Base-by-base conservation (phyloP, 2,888 invertebrate genomes). In the Portevinia maculata region DNA sequence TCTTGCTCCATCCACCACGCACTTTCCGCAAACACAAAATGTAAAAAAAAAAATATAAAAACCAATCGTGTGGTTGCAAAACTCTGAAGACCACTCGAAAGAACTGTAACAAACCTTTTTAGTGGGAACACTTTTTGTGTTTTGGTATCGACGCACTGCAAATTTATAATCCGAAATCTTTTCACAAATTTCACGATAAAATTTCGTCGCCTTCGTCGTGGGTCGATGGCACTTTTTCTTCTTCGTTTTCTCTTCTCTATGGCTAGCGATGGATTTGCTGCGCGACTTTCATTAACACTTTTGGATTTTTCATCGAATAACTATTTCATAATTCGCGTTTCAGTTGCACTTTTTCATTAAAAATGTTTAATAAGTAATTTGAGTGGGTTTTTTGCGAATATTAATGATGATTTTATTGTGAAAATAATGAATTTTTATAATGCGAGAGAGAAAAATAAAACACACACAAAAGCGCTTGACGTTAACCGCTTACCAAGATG, bases 381-480 rank as follows among this genome's bases (percentile, higher is more conserved):
- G 60, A 11, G 57, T 59, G 64, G 67, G 71, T 11, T 52, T 9
- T n/a, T 41, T 15, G 41, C 57, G 59, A 46, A 15, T 59, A 70
- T 75, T 81, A 70, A 70, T 62, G 67, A 60, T 46, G 69, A 64
- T 67, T 65, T 76, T 71, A 67, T 60, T 44, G 60, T 83, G 57
- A 53, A 70, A 74, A 69, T 75, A 83, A 78, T 71, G 78, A 73
- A 67, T 67, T 19, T 44, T 19, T 44, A 83, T 78, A 48, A 67
- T 59, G 71, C 53, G 55, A 83, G 83, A 83, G 83, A 81, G 81
- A 50, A 75, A 79, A 75, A 78, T 62, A 76, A 81, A 83, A 84
- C 74, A 84, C 84, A 81, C 76, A 83, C 73, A 81, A 81, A 69
- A 81, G 75, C 81, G 81, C 71, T 81, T 81, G 73, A 78, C 75